Evolutionary conservation across 1,140 invertebrate genomes (phyloP), one percentile per base, ranked within the genome.

Genomic region (Trichoplusia ni): DNA sequence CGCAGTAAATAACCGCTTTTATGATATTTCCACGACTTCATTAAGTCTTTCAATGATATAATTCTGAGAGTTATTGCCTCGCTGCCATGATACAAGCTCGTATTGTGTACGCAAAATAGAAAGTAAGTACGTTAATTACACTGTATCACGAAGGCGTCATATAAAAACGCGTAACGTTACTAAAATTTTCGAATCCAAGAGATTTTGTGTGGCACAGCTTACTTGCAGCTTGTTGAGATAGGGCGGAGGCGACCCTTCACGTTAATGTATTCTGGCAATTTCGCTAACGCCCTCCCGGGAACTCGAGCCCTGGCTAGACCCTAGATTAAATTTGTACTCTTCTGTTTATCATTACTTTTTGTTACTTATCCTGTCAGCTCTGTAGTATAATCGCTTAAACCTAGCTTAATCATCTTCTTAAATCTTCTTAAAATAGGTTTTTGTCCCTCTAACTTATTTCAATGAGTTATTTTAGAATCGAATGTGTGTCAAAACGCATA

Each of bases 231-330:
- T 75, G 78, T 85, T 81, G 73, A 79, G 77, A 81, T 84, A 79
- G 75, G 76, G 69, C 68, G 67, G 64, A 42, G 65, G 70, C 68
- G 69, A 66, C 73, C 67, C 75, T 73, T 75, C 51, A 65, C 68
- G 71, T 73, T 84, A 80, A 86, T 85, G 77, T 86, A 86, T 86
- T 83, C 84, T 75, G 80, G 81, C 77, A 82, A 87, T 87, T 82
- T 81, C 69, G 61, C 75, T 56, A 76, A 73, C 70, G 76, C 67
- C 66, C 75, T 64, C 76, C 61, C 40, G 75, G 71, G 69, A 72
- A 51, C 73, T 40, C 33, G 68, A 61, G 61, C 74, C 68, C 64
- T 69, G 74, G 63, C 71, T 73, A 75, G 67, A 76, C 62, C 74
- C 69, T 74, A 77, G 75, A 85, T 87, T 85, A 81, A 82, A 80